Conservation (phyloP, 1,140 invertebrate species). For the Antheraea mylitta region DNA sequence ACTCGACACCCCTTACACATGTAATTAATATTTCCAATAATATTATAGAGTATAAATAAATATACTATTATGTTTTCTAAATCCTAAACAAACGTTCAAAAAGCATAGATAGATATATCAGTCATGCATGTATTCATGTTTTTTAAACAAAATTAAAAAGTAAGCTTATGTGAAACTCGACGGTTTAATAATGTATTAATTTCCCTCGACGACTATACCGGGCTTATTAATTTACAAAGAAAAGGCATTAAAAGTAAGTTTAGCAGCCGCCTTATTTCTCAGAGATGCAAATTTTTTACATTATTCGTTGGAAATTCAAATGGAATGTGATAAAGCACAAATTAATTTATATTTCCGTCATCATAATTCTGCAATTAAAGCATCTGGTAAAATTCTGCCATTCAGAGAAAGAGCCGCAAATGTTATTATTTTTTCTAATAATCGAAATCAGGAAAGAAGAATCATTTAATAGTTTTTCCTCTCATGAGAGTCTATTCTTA, state of each 20-base stretch:
- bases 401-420: too few species aligned
- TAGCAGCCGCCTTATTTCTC: constrained; percentile 11
- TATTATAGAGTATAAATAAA: too few species aligned
- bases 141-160: background rate
- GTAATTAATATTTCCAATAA: too few species aligned
- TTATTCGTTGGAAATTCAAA: background rate
- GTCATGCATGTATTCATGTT: background rate
- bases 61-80: too few species aligned
- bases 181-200: constrained; percentile 34
- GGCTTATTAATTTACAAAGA: constrained; percentile 37
- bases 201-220: constrained; percentile 36
- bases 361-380: background rate
- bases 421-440: too few species aligned
- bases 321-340: background rate
- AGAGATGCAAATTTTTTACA: constrained; percentile 1
- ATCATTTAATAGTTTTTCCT: too few species aligned
- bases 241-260: constrained; percentile 26
- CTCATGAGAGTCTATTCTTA: too few species aligned
- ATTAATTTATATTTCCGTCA: background rate
- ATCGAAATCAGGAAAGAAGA: too few species aligned
- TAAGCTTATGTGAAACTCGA: background rate
- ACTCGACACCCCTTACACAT: too few species aligned
- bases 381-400: too few species aligned
- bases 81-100: too few species aligned
- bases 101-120: too few species aligned